These are phyloP conservation scores for Phylloscopus whistleri DNA, from an alignment of 2,113 vertebrate genomes.

Conservation along the genomic window DNA sequence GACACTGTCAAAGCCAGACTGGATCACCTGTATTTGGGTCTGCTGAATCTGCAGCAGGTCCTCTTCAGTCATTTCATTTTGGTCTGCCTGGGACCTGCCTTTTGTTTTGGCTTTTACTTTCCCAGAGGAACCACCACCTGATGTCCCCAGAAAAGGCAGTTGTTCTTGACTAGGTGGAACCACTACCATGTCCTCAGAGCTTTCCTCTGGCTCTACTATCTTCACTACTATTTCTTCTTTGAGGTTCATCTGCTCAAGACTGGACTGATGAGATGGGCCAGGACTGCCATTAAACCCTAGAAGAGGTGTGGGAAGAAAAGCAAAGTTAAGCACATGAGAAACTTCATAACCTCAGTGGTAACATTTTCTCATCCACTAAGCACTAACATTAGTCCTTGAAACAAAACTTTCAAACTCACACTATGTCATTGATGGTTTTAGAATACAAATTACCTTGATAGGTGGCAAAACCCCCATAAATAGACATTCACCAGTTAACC, in stretches of 20 bases:
- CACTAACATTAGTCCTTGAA: not conserved
- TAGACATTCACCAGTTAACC: not conserved
- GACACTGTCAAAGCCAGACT: slow-evolving; percentile 68
- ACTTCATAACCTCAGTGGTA: not conserved
- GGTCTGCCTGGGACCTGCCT: slow-evolving; percentile 38
- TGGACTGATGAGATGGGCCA: slow-evolving; percentile 55
- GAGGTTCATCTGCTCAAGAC: slow-evolving; percentile 47
- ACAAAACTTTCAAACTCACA: not conserved
- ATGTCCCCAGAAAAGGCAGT: slow-evolving; percentile 41
- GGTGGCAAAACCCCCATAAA: not conserved
- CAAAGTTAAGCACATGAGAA: not conserved
- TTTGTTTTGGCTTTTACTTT: slow-evolving; percentile 71
- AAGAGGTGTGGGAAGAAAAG: not conserved
- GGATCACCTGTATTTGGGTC: slow-evolving; percentile 65
- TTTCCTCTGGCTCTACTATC: slow-evolving; percentile 68
- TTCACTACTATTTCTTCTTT: slow-evolving; percentile 73
- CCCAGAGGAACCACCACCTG: not conserved
- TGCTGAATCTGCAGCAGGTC: slow-evolving; percentile 65
- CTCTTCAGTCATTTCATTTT: slow-evolving; percentile 59
- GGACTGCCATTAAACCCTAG: slow-evolving; percentile 58
- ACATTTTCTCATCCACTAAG: not conserved
- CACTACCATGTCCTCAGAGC: slow-evolving; percentile 58
- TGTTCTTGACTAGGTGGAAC: slow-evolving; percentile 64
- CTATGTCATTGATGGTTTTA: not conserved
- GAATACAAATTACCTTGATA: fast-evolving